Percentiles rank a stretch among this genome's conserved stretches.
Evolutionary conservation across 2,797 vertebrate species (phyloP).

Genomic region (Galagoides demidoff): DNA sequence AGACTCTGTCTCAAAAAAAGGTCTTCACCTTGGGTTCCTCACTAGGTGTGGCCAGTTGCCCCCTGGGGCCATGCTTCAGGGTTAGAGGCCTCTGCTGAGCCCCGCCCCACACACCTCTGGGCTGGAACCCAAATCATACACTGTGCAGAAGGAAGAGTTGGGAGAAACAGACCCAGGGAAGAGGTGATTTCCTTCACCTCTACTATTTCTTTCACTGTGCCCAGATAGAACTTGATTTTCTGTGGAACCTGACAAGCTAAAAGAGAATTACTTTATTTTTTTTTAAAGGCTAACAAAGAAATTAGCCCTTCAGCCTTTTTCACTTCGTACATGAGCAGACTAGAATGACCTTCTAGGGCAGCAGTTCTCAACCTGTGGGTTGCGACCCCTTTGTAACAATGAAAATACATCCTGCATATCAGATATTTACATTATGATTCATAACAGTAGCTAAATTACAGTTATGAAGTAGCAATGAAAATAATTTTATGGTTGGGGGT

Average conservation of each 20-base stretch:
- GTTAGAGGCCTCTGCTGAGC: not conserved
- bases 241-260: not conserved
- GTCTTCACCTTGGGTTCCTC: not conserved
- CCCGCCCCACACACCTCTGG: not conserved
- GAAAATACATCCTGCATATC: no score
- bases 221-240: not conserved
- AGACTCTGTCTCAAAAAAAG: not conserved
- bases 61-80: not conserved
- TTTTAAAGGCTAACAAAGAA: not conserved
- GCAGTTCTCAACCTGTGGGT: no score
- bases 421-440: no score
- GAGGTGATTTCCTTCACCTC: not conserved
- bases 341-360: not conserved
- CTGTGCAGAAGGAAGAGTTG: not conserved
- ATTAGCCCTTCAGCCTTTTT: not conserved
- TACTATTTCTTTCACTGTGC: not conserved
- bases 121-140: not conserved
- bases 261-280: not conserved
- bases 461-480: no score
- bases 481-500: no score
- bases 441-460: no score
- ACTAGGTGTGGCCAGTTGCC: not conserved
- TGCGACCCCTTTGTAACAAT: no score
- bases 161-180: not conserved
- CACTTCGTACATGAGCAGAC: not conserved